Evolutionary conservation across 2,888 invertebrate genomes (phyloP).

Genomic region (Drosophila merina): DNA sequence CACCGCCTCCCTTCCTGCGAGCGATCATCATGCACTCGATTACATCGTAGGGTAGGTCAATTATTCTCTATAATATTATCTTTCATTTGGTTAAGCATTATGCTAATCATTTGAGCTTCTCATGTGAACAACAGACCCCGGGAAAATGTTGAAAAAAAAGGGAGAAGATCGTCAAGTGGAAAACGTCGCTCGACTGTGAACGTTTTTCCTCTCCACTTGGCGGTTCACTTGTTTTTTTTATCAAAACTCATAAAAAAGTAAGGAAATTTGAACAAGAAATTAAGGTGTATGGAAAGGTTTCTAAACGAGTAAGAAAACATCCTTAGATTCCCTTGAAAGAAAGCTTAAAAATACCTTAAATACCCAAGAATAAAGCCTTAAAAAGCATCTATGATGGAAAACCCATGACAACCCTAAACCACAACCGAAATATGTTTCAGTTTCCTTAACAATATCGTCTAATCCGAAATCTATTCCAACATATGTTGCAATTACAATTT

Average conservation of each 20-base stretch:
- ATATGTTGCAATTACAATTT: slow-evolving; percentile 22
- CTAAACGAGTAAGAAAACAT: too few species aligned
- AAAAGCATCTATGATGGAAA: neutral
- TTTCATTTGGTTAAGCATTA: slow-evolving; percentile 40
- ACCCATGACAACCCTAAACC: slow-evolving; percentile 2
- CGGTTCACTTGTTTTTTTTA: neutral
- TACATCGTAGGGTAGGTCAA: slow-evolving; percentile 52
- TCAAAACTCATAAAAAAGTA: neutral
- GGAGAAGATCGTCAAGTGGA: slow-evolving; percentile 35
- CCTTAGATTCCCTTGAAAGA: too few species aligned
- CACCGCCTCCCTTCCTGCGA: slow-evolving; percentile 13
- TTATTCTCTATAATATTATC: slow-evolving; percentile 39
- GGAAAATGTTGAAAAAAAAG: slow-evolving; percentile 2
- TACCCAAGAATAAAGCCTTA: too few species aligned
- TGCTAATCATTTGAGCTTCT: slow-evolving; percentile 37
- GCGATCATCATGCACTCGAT: slow-evolving; percentile 67
- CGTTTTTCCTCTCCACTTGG: neutral
- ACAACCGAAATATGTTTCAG: neutral
- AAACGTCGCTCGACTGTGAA: slow-evolving; percentile 22
- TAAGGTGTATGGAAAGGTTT: neutral
- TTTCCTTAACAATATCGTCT: slow-evolving; percentile 8
- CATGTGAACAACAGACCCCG: slow-evolving; percentile 9
- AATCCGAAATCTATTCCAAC: slow-evolving; percentile 28
- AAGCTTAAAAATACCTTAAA: too few species aligned
- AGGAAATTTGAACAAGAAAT: neutral